Percentiles rank a stretch among this genome's conserved stretches.
Conservation (phyloP, 2,888 invertebrate species). For the Lamellibrachia satsuma region DNA sequence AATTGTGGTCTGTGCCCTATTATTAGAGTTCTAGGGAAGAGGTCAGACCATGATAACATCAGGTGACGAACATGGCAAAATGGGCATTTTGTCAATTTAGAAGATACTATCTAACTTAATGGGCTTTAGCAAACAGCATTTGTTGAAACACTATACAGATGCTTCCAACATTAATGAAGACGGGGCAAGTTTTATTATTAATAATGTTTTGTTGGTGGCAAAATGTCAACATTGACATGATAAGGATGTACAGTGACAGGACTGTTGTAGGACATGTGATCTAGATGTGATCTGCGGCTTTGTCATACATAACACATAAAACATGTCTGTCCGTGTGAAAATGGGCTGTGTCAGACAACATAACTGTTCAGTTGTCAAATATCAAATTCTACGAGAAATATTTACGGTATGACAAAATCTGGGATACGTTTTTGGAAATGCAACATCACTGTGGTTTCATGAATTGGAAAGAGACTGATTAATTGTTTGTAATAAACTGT, state of each 20-base stretch:
- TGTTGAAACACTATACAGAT: not conserved
- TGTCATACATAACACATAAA: not conserved
- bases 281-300: not conserved
- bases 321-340: not conserved
- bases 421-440: not conserved
- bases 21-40: not conserved
- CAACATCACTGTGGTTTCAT: not conserved
- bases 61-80: not conserved
- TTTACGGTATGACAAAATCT: not conserved
- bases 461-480: not conserved
- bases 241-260: not conserved
- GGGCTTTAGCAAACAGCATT: not conserved
- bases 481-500: not conserved
- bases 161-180: not conserved
- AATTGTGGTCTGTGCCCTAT: not conserved
- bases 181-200: not conserved
- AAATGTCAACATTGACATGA: not conserved
- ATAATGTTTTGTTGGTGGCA: conserved; percentile 5
- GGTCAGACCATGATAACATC: not conserved
- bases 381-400: not conserved
- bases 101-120: not conserved
- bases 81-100: not conserved
- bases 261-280: not conserved
- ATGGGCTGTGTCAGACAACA: not conserved
- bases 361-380: not conserved